phyloP scores from a whole-genome alignment of 2,113 vertebrate species.

The Anser cygnoides region DNA sequence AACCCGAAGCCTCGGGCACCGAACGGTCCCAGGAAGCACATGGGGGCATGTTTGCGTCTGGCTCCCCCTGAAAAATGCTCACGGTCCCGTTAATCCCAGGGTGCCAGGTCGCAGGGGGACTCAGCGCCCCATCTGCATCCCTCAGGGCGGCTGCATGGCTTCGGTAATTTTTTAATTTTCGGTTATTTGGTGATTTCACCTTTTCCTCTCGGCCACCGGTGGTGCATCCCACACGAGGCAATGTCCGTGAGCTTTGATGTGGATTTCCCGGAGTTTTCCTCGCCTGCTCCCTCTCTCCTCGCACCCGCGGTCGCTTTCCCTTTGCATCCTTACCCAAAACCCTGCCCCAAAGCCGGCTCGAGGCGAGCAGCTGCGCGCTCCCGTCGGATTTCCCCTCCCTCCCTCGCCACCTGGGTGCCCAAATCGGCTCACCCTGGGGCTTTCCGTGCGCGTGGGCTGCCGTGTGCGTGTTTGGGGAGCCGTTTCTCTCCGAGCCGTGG shows the following conservation, averaged over 20 bases:
- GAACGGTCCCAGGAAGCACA: accelerated
- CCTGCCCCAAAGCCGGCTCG: not conserved
- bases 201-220: not conserved
- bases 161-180: not conserved
- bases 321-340: not conserved
- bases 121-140: not conserved
- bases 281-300: not conserved
- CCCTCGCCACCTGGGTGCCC: not conserved
- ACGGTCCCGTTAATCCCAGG: not conserved
- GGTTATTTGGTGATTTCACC: not conserved
- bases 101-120: not conserved
- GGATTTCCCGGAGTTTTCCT: not conserved
- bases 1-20: not conserved
- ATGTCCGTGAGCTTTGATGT: not conserved
- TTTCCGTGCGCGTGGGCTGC: not conserved
- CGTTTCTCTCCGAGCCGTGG: accelerated
- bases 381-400: not conserved
- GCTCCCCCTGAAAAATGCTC: no score
- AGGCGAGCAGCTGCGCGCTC: not conserved
- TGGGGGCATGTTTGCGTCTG: not conserved
- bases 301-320: not conserved
- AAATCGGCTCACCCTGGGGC: not conserved
- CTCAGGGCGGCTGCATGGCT: accelerated
- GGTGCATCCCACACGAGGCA: not conserved
- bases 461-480: accelerated